Evolutionary conservation across 2,113 vertebrate species (phyloP), one percentile per base, ranked within the genome.

Genomic region (Pandion haliaetus): DNA sequence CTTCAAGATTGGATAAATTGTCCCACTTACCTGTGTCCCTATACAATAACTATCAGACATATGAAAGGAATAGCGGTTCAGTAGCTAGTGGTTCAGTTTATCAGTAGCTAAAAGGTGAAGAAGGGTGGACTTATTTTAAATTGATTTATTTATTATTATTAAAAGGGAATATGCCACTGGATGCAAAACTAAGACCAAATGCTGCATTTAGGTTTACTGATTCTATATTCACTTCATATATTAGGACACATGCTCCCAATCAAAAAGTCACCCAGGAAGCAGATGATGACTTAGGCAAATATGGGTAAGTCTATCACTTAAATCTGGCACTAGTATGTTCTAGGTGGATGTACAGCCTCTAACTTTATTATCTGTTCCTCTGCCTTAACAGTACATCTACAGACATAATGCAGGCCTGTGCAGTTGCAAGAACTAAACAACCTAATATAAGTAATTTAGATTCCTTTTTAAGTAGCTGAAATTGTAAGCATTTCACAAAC

Each of bases 21-120:
- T 28, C 45, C n/a, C 23, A 65, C 2, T 1, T 52, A 52, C 3
- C 2, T 2, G 0, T 29, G 10, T 15, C 14, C 47, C 42, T 36
- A 10, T 25, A 29, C 17, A 77, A 9, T 14, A 85, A 49, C 14
- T 49, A n/a, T 8, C 9, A 71, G 34, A 61, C 71, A 29, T 86
- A 44, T 19, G 19, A 65, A 34, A 85, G 29, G 25, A 88, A 52
- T 42, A 79, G 29, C 26, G 16, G 23, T 49, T 83, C 59, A 26
- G 31, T n/a, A 94, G 23, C 10, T 52, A 47, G 9, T 3, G 21
- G 18, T 21, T 67, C 26, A 45, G 54, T n/a, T 49, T 84, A 31
- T n/a, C 55, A 76, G 49, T 65, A 69, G 29, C 11, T 74, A 49
- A 34, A 34, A 55, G 24, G 32, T 3, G 1, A 78, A 77, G 14